Evolutionary conservation across 2,797 vertebrate genomes (phyloP), one percentile per base, ranked within the genome.

Genomic region (Amblyraja radiata): DNA sequence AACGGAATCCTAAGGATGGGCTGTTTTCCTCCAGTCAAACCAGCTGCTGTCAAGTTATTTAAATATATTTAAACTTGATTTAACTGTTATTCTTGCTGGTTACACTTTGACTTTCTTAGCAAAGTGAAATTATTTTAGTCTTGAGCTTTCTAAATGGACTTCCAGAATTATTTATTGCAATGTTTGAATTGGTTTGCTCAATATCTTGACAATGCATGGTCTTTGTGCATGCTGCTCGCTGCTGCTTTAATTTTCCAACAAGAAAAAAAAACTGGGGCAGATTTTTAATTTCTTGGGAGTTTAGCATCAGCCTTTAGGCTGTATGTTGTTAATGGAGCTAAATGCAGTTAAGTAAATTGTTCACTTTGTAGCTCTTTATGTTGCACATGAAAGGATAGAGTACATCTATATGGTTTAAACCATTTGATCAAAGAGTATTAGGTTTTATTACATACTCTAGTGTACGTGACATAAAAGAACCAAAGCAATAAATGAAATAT

Each of bases 21-120:
- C 97, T 99, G 95, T 97, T 99, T 94, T 97, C 97, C 94, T 96
- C 98, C 74, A 96, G 97, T 95, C 98, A 97, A 28, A 97, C 98
- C 96, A 99, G 97, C 96, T 99, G 99, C 96, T 99, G 99, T 96
- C 98, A 99, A 71, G 99, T 99, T 95, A 98, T 99, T 95, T 92
- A 92, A 68, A 54, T 92, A 54, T 2, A 14, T 92, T 92, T 88
- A 7, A 88, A n/a, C 63, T 65, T 92, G 25, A 54, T 76, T 39
- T 99, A 97, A 98, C 46, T 36, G 16, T 94, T 88, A 93, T 94
- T 94, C 95, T 95, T 96, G 95, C 95, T 95, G 94, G 96, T 95
- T 94, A 91, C 94, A 95, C 95, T 96, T 92, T 94, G 95, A 94
- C 95, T 95, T 94, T 95, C 94, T 95, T 95, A 94, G 93, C 94